Evolutionary conservation across 37 sponge, comb jelly and placozoan genomes (phyloP), one percentile per base, ranked within the genome.

Genomic region (Mnemiopsis leidyi): DNA sequence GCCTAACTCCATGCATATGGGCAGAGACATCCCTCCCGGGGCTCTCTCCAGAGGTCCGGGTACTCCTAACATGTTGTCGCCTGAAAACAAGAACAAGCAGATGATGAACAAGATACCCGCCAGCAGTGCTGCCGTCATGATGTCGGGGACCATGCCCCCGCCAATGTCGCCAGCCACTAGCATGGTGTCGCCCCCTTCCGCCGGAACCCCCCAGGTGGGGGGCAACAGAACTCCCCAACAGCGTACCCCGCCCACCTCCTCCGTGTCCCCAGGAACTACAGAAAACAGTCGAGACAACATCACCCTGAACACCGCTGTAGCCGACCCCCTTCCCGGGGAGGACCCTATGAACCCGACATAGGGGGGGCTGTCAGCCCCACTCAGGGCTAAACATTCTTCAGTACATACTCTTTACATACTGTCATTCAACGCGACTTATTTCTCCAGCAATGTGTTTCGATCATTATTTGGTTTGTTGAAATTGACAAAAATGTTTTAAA

Each of bases 241-340:
- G 35, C 1, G 79, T 1, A 77, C 79, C 34, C 79, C 79, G 2
- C 79, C 79, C 3, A 32, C 79, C 34, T 21, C 35, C 7, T 21
- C 35, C 7, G 25, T 5, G 3, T 77, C 79, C 26, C 79, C 79
- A 33, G 79, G 61, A 13, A 48, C 61, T 13, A 48, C 61, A 48
- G 61, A 48, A 13, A 48, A 48, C 13, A 48, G 61, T 48, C 75
- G 90, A 20, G 90, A 40, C 61, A 40, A 85, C 61, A 85, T 85
- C 90, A 85, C 90, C 39, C 90, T 85, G 25, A 85, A 85, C 30
- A 85, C 90, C 39, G 90, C 90, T 13, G 90, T 85, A 18, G 79
- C 79, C 1, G 79, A 77, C 1, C 79, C 79, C 33, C 79, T 77
- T 36, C 26, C 79, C 30, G 79, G 32, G 20, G 79, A 77, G 36